Evolutionary conservation across 2,113 vertebrate species (phyloP), one percentile per base, ranked within the genome.

Genomic region (Xenopus laevis): DNA sequence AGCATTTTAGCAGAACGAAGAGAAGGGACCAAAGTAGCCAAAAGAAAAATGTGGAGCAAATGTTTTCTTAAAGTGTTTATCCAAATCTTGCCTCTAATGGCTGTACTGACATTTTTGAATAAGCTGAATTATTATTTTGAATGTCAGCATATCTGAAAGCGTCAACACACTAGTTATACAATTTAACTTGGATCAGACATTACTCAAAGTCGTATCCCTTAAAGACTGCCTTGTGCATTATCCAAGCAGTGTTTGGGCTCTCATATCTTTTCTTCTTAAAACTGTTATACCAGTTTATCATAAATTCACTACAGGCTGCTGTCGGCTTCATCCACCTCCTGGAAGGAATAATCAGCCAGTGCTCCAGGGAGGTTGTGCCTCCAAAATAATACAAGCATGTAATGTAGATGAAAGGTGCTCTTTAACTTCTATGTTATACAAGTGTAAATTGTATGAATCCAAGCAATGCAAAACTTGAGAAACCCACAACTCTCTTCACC

Each of bases 101-200:
- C 47, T 55, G 21, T 18, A 15, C 45, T 52, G 50, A 57, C 23
- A 40, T 55, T 33, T 40, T 16, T 18, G 50, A 57, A 40, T 27
- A 68, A 68, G 55, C 8, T 18, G 17, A 57, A 68, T 68, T 68
- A 68, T 68, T 52, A 33, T 68, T 68, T 57, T 68, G 67, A 33
- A 68, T 57, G 52, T 57, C 67, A 68, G 67, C 50, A 40, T 68
- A 50, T 40, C 67, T 68, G 67, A 16, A 55, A 68, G 27, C 50
- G 52, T 15, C 52, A 57, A 57, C 67, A 68, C 67, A 55, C 67
- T 68, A 4, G 50, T 68, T 68, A 68, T 57, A 33, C n/a, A 23
- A 68, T 68, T 68, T 68, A 20, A 30, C 66, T 55, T 55, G 50
- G 55, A 68, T 68, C 21, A 52, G 27, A 46, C 23, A 57, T 57